A percentile compares a stretch with the other conserved stretches of the same genome.
These are phyloP conservation scores for Empidonax alnorum DNA, from an alignment of 2,113 vertebrate genomes.

Conservation along the genomic window DNA sequence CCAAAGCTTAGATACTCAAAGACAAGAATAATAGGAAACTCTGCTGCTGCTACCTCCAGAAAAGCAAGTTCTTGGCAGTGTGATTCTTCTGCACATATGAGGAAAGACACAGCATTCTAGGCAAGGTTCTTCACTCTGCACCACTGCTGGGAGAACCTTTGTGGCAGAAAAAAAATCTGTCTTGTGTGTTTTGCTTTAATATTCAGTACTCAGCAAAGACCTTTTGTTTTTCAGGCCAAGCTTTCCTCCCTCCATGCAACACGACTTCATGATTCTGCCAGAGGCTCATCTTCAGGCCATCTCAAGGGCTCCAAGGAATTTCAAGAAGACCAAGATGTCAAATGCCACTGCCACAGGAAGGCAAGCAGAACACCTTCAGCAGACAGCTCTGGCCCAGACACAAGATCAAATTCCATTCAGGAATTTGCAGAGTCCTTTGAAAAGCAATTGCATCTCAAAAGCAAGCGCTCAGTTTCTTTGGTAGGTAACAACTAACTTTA, in stretches of 20 bases:
- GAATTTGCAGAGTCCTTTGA: constrained; percentile 84
- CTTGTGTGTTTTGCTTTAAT: neutral
- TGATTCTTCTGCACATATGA: neutral
- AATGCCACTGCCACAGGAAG: constrained; percentile 56
- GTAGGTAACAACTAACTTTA: constrained; percentile 70
- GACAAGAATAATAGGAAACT: neutral
- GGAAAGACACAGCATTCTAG: neutral
- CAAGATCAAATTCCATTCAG: constrained; percentile 77
- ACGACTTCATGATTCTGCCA: constrained; percentile 71
- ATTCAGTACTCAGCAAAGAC: neutral
- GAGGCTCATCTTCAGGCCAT: constrained; percentile 69
- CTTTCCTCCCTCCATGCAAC: constrained; percentile 80
- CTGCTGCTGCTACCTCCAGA: neutral
- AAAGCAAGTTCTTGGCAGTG: neutral
- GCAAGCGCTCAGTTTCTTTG: constrained; percentile 75
- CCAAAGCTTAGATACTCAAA: neutral
- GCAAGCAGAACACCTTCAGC: constrained; percentile 74
- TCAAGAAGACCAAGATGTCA: constrained; percentile 76
- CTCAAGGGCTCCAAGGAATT: constrained; percentile 68
- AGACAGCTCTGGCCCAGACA: constrained; percentile 68
- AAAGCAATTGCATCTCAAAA: constrained; percentile 78
- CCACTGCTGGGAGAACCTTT: neutral
- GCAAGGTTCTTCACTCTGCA: neutral
- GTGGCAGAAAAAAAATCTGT: neutral
- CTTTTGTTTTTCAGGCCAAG: constrained; percentile 73